Conservation (phyloP, 1,140 invertebrate species). For the Periplaneta americana region DNA sequence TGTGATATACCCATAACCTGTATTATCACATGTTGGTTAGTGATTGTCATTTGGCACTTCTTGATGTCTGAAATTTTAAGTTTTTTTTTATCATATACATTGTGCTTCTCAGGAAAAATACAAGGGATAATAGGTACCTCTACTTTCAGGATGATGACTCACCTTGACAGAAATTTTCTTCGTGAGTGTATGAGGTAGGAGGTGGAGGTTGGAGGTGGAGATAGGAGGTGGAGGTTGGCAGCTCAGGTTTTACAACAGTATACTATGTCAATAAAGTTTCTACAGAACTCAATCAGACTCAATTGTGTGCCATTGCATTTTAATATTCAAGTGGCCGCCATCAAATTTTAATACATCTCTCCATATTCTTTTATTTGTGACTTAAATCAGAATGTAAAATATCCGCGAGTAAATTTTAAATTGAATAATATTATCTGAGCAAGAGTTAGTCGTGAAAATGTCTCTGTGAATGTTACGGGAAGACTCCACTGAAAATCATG, state of each 20-base stretch:
- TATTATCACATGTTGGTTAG: background rate
- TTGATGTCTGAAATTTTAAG: background rate
- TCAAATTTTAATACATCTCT: background rate
- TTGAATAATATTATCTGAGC: too few species aligned
- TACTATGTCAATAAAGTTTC: background rate
- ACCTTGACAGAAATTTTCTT: background rate
- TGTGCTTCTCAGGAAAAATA: background rate
- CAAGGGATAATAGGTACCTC: background rate
- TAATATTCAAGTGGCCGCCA: background rate
- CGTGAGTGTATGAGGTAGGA: background rate
- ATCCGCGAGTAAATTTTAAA: too few species aligned
- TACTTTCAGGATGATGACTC: background rate
- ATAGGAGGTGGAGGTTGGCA: background rate
- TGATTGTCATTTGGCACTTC: background rate
- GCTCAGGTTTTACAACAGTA: background rate
- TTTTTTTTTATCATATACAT: background rate
- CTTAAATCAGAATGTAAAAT: too few species aligned
- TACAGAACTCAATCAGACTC: background rate
- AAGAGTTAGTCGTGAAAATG: too few species aligned
- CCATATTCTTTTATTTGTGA: background rate
- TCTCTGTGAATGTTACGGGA: too few species aligned
- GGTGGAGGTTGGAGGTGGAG: background rate
- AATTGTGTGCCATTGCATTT: background rate
- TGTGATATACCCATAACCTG: background rate
- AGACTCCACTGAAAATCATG: too few species aligned